phyloP scores from a whole-genome alignment of 2,113 vertebrate species.

The Hippoglossus stenolepis region DNA sequence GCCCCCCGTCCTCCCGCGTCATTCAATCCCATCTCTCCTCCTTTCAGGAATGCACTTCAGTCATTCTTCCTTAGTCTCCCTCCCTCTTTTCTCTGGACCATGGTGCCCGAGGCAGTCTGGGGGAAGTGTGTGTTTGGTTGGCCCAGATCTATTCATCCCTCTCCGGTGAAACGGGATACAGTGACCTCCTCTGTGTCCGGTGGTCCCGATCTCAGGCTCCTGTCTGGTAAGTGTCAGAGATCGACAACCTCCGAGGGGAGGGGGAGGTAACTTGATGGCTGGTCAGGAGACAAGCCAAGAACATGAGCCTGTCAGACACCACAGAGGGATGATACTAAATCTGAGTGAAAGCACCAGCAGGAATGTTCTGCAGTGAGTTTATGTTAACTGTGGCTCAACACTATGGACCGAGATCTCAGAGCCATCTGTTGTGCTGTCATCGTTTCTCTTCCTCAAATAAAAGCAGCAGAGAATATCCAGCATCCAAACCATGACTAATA shows the following conservation, averaged over 20 bases:
- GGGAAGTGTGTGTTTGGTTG: constrained; percentile 60
- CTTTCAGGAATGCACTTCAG: constrained; percentile 80
- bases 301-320: constrained; percentile 29
- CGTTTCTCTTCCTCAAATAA: constrained; percentile 21
- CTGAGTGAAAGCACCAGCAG: constrained; percentile 37
- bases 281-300: constrained; percentile 42
- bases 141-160: constrained; percentile 72
- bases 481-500: constrained; percentile 38
- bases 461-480: constrained; percentile 8
- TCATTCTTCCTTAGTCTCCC: constrained; percentile 68
- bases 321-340: constrained; percentile 40
- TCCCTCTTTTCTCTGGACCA: constrained; percentile 60
- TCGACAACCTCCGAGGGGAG: constrained; percentile 33
- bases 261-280: constrained; percentile 35
- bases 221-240: constrained; percentile 74
- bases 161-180: constrained; percentile 70
- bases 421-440: constrained; percentile 52
- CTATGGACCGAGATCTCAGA: constrained; percentile 17
- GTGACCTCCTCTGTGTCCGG: constrained; percentile 75
- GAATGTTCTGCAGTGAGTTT: constrained; percentile 28
- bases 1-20: constrained; percentile 72
- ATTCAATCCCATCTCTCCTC: constrained; percentile 78
- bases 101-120: constrained; percentile 67
- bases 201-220: constrained; percentile 64
- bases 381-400: constrained; percentile 27